Evolutionary conservation across 2,113 vertebrate species (phyloP).

Genomic region (Corynorhinus townsendii): DNA sequence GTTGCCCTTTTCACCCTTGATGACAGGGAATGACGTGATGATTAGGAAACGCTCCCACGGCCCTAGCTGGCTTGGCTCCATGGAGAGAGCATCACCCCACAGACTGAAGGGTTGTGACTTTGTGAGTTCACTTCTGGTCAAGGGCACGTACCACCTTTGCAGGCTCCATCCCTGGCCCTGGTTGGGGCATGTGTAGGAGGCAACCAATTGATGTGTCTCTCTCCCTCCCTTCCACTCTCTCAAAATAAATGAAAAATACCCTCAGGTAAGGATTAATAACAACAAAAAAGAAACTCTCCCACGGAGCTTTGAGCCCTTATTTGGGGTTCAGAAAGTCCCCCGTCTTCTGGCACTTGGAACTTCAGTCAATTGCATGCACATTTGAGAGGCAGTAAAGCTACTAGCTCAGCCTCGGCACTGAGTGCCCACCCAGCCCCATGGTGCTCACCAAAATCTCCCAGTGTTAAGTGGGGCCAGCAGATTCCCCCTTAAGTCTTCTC

Average conservation of each 20-base stretch:
- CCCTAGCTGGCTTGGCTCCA: too few relatives aligned
- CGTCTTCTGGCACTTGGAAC: background rate
- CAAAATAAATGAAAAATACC: too few relatives aligned
- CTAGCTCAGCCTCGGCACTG: background rate
- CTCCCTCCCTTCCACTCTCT: too few relatives aligned
- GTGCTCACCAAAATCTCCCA: background rate
- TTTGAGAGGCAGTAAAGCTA: background rate
- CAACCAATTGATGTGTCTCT: too few relatives aligned
- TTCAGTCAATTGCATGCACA: background rate
- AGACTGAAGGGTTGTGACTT: too few relatives aligned
- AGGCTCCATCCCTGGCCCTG: too few relatives aligned
- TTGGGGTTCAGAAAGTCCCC: background rate
- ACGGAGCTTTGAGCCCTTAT: background rate
- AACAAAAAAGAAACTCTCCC: background rate
- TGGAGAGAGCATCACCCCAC: too few relatives aligned
- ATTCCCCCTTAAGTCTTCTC: background rate
- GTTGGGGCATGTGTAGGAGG: too few relatives aligned
- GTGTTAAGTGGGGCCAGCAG: background rate
- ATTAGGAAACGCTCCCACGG: background rate
- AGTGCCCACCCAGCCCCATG: background rate
- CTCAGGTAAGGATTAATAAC: too few relatives aligned
- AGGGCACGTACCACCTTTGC: too few relatives aligned
- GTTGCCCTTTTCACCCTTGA: background rate
- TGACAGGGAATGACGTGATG: background rate
- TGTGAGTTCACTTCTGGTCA: too few relatives aligned